A percentile compares a stretch with the other conserved stretches of the same genome.
phyloP scores from a whole-genome alignment of 1,140 invertebrate genomes.

The Panonychus citri region DNA sequence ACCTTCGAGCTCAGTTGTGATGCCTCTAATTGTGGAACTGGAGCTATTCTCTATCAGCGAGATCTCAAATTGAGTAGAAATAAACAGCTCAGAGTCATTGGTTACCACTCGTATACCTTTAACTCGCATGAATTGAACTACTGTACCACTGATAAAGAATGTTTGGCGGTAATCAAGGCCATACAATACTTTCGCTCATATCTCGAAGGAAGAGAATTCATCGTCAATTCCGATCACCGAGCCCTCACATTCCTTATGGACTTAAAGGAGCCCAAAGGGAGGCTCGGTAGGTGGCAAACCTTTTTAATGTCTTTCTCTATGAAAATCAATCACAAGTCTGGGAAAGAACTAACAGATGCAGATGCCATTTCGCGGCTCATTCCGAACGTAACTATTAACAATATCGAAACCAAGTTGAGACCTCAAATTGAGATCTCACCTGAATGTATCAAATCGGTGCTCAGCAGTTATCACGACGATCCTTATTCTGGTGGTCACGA shows the following conservation, averaged over 20 bases:
- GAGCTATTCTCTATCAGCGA: conserved; percentile 9
- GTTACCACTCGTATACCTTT: conserved; percentile 20
- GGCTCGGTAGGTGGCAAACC: background rate
- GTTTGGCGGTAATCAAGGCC: conserved; percentile 21
- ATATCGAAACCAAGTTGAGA: background rate
- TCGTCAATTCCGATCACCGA: background rate
- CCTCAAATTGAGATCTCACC: background rate
- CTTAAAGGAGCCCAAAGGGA: background rate
- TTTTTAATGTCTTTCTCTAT: background rate
- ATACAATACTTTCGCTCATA: conserved; percentile 21
- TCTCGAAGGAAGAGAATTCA: background rate
- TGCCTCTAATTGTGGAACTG: conserved; percentile 9
- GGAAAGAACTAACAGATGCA: background rate
- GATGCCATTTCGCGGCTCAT: background rate
- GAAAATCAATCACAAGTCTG: background rate
- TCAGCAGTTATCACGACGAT: background rate
- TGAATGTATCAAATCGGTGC: background rate
- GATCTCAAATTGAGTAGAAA: conserved; percentile 4
- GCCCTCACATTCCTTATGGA: background rate
- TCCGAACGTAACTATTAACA: background rate
- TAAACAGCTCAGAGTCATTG: conserved; percentile 8
- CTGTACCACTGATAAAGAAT: conserved; percentile 23
- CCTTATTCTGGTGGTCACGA: background rate
- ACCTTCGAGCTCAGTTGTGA: conserved; percentile 11
- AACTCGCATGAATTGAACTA: conserved; percentile 21